phyloP scores from a whole-genome alignment of 64 coral and sea anemone genomes.

The Montipora foliosa region DNA sequence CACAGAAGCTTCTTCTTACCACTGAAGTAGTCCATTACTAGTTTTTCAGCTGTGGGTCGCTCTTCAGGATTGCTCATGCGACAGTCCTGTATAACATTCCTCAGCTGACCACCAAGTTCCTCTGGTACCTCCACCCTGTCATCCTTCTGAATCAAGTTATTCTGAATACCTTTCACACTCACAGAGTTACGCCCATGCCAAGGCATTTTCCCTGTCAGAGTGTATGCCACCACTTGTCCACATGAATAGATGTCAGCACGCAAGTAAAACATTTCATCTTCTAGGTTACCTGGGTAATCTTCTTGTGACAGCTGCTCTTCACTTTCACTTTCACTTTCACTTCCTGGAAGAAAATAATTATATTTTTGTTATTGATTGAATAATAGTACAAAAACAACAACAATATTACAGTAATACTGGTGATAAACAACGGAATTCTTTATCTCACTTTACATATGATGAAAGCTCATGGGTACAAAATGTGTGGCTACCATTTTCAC shows the following conservation, averaged over 20 bases:
- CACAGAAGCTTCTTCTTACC: conserved; percentile 29
- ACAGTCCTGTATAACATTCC: conserved; percentile 66
- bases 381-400: too few relatives aligned
- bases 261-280: conserved; percentile 58
- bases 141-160: conserved; percentile 34
- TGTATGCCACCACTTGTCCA: conserved; percentile 86
- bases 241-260: conserved; percentile 93
- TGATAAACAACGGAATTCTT: too few relatives aligned
- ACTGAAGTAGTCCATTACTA: conserved; percentile 72
- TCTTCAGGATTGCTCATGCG: conserved; percentile 31
- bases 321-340: background rate
- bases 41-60: conserved; percentile 49
- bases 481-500: too few relatives aligned
- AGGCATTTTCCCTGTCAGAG: conserved; percentile 77
- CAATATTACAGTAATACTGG: too few relatives aligned
- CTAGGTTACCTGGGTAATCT: background rate
- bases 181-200: conserved; percentile 71
- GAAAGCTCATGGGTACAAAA: too few relatives aligned
- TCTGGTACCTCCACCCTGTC: conserved; percentile 70
- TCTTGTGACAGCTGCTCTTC: conserved; percentile 8
- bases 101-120: conserved; percentile 56
- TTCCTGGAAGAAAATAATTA: background rate
- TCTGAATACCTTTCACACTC: conserved; percentile 65
- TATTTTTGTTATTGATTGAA: too few relatives aligned
- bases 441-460: too few relatives aligned